A percentile compares a stretch with the other conserved stretches of the same genome.
Conservation (phyloP, 92 coral and sea anemone species). For the Epizoanthus illoricatus region DNA sequence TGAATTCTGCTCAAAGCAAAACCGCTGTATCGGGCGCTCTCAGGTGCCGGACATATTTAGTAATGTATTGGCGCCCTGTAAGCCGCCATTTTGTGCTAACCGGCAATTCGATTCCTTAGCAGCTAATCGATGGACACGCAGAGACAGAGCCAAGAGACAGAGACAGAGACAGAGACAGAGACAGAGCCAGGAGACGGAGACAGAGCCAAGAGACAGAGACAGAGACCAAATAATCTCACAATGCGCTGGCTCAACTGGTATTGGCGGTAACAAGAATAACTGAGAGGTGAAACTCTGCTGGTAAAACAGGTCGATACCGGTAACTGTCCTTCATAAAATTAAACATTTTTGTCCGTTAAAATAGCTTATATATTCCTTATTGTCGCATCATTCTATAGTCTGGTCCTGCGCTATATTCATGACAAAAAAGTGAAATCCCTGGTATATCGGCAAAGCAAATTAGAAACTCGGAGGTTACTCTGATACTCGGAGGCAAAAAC, state of each 20-base stretch:
- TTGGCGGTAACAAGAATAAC: not conserved
- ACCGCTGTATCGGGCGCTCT: too few relatives aligned
- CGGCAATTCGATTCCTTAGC: too few relatives aligned
- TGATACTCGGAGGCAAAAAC: not conserved
- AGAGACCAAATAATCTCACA: not conserved
- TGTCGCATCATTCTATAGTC: not conserved
- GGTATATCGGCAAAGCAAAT: not conserved
- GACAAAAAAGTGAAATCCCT: not conserved
- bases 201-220: not conserved
- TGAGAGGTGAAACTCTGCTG: conserved; percentile 26
- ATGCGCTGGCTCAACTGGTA: not conserved
- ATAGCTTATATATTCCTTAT: not conserved
- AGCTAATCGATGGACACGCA: not conserved
- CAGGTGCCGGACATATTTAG: too few relatives aligned
- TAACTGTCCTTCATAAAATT: not conserved
- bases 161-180: not conserved
- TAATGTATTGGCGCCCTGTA: too few relatives aligned
- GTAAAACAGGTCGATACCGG: conserved; percentile 24
- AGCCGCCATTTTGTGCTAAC: too few relatives aligned
- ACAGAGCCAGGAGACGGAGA: not conserved
- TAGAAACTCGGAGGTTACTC: not conserved
- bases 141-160: not conserved
- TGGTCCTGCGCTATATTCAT: not conserved
- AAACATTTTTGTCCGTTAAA: not conserved
- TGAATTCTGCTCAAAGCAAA: too few relatives aligned